Evolutionary conservation across 37 sponge, comb jelly and placozoan species (phyloP).

Genomic region (Axinella damicornis): DNA sequence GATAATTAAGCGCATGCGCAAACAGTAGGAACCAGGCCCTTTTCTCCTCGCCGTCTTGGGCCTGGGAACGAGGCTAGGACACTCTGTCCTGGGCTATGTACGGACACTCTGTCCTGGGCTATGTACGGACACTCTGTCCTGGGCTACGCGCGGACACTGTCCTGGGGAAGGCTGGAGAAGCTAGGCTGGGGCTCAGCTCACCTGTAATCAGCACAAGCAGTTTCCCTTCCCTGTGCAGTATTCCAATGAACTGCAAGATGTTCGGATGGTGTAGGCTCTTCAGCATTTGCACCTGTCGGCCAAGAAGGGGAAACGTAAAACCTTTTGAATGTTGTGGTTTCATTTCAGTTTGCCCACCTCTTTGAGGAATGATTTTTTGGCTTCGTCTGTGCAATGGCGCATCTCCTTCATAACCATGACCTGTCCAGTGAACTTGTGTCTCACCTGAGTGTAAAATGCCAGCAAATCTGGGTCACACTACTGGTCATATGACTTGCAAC

Average conservation of each 20-base stretch:
- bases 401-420: conserved; percentile 94
- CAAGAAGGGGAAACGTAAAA: no score
- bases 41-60: no score
- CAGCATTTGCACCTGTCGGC: conserved; percentile 72
- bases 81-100: no score
- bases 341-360: conserved; percentile 66
- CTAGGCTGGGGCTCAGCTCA: not conserved
- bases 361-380: conserved; percentile 74
- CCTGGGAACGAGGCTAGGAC: no score
- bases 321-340: no score
- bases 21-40: no score
- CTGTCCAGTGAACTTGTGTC: conserved; percentile 75
- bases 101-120: no score
- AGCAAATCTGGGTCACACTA: no score
- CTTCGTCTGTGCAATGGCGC: conserved; percentile 64
- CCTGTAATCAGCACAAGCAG: conserved; percentile 78
- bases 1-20: no score
- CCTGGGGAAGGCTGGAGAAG: not conserved
- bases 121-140: no score
- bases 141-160: no score
- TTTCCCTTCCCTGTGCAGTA: conserved; percentile 70
- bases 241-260: conserved; percentile 85
- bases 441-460: conserved; percentile 68
- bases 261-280: conserved; percentile 84
- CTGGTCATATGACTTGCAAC: no score